Evolutionary conservation across 2,113 vertebrate species (phyloP).

Genomic region (Rhabdornis inornatus): DNA sequence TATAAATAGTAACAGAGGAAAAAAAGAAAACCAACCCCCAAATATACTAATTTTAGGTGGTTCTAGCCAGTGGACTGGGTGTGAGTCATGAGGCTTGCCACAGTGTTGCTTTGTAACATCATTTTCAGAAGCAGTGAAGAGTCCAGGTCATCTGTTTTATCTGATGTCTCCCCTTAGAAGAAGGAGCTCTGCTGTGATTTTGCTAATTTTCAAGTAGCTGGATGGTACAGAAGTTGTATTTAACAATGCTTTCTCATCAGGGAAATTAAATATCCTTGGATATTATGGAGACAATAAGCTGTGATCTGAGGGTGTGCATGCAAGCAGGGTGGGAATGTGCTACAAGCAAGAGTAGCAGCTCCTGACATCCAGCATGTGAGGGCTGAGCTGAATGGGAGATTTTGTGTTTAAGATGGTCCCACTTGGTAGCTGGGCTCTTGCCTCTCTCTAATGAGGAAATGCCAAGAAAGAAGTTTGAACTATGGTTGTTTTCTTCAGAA

Average conservation of each 20-base stretch:
- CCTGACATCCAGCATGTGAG: rapidly evolving
- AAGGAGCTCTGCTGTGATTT: background rate
- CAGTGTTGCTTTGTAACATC: background rate
- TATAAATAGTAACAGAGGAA: background rate
- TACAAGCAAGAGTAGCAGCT: background rate
- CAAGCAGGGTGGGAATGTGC: background rate
- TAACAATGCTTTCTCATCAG: background rate
- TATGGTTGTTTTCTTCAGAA: background rate
- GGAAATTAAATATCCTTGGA: background rate
- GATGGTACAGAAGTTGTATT: background rate
- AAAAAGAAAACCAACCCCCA: background rate
- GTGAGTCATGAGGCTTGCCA: background rate
- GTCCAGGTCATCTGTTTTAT: background rate
- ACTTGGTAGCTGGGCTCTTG: background rate
- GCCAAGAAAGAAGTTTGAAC: background rate
- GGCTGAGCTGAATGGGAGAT: background rate
- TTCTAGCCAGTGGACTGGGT: background rate
- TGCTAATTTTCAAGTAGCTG: background rate
- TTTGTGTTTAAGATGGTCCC: background rate
- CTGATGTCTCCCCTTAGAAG: background rate
- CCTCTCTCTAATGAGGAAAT: background rate
- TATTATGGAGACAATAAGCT: background rate
- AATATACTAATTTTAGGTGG: background rate
- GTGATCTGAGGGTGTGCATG: background rate
- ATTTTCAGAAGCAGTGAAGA: background rate